A percentile compares a stretch with the other conserved stretches of the same genome.
phyloP scores from a whole-genome alignment of 2,797 vertebrate genomes.

The Neostethus bicornis region DNA sequence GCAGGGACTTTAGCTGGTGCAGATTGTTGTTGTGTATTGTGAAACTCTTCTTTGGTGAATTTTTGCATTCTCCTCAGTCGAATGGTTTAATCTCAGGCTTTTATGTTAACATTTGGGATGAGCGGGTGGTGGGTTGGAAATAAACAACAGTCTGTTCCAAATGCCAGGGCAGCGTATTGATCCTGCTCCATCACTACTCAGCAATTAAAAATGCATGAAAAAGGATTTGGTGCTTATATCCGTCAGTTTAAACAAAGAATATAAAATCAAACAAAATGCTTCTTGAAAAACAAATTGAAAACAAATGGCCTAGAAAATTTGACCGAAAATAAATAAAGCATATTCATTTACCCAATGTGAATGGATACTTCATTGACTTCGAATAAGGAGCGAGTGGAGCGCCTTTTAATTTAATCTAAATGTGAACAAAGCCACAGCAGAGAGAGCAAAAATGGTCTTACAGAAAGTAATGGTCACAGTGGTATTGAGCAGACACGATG shows the following conservation, averaged over 20 bases:
- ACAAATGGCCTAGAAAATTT: no score
- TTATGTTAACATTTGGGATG: conserved; percentile 6
- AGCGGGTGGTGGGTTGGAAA: conserved; percentile 3
- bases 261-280: background rate
- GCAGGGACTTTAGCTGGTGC: background rate
- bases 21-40: background rate
- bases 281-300: background rate
- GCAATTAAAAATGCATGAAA: background rate
- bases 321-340: no score
- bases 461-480: background rate
- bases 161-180: conserved; percentile 9
- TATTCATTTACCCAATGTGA: no score
- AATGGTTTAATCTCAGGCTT: background rate
- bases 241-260: background rate
- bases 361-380: no score
- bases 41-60: background rate
- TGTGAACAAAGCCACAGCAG: background rate
- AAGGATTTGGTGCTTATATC: background rate
- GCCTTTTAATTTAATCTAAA: conserved; percentile 3
- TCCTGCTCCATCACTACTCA: background rate
- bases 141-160: background rate
- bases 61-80: conserved; percentile 4
- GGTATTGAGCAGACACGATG: background rate
- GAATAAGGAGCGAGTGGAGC: background rate
- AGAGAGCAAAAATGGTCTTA: background rate